A percentile compares a stretch with the other conserved stretches of the same genome.
These are phyloP conservation scores for Caenorhabditis sp. DNA, from an alignment of 2,888 invertebrate genomes.

Conservation along the genomic window DNA sequence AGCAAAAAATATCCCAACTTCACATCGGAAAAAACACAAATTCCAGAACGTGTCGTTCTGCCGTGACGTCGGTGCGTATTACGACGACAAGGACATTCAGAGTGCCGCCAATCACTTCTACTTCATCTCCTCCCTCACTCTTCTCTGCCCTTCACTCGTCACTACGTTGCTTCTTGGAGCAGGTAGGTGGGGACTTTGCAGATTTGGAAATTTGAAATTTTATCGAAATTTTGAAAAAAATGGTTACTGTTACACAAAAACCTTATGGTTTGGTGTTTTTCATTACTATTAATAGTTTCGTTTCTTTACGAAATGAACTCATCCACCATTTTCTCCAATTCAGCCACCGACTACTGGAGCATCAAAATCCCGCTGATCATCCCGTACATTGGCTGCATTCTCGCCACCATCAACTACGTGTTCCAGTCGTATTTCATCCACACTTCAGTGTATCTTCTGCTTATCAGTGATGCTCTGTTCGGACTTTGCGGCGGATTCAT, in stretches of 20 bases:
- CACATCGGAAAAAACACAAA: too few species aligned
- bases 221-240: too few species aligned
- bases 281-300: not conserved
- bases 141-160: conserved; percentile 83
- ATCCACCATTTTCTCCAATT: conserved; percentile 43
- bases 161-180: conserved; percentile 83
- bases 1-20: too few species aligned
- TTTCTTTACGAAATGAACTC: too few species aligned
- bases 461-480: conserved; percentile 83
- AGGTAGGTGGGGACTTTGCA: conserved; percentile 60
- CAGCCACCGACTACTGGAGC: conserved; percentile 83
- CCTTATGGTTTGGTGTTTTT: too few species aligned
- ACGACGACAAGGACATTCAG: conserved; percentile 82
- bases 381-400: conserved; percentile 82
- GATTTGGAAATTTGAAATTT: too few species aligned
- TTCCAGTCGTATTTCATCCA: conserved; percentile 82
- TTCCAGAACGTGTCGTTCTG: conserved; percentile 72
- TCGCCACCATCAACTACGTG: conserved; percentile 79
- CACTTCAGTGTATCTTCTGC: conserved; percentile 79
- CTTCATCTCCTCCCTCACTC: conserved; percentile 82
- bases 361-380: conserved; percentile 84
- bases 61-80: conserved; percentile 70
- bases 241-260: too few species aligned
- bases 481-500: conserved; percentile 84
- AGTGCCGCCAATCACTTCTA: conserved; percentile 83